Percentiles rank a stretch among this genome's conserved stretches.
phyloP scores from a whole-genome alignment of 2,113 vertebrate genomes.

The Numida meleagris region DNA sequence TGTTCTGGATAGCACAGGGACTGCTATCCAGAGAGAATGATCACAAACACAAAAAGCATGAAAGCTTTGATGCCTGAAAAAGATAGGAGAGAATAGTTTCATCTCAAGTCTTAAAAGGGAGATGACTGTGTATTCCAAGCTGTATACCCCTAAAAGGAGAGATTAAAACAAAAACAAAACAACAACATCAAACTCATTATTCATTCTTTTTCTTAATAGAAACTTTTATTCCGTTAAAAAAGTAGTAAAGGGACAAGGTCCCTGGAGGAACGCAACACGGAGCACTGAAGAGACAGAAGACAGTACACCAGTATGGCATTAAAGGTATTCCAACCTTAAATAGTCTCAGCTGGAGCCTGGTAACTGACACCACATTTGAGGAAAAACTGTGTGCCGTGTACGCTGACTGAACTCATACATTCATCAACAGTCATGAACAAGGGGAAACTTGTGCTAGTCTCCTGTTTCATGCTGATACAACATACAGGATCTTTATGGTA shows the following conservation, averaged over 20 bases:
- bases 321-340: background rate
- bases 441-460: background rate
- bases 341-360: background rate
- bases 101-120: background rate
- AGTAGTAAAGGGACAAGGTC: background rate
- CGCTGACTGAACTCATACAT: background rate
- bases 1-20: background rate
- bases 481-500: background rate
- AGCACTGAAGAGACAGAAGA: background rate
- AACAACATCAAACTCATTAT: background rate
- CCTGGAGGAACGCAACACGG: background rate
- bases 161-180: background rate
- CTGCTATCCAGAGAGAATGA: background rate
- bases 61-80: background rate
- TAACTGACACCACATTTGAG: accelerated
- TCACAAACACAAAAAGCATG: background rate
- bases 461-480: background rate
- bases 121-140: background rate
- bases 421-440: background rate
- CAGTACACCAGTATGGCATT: accelerated
- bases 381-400: background rate
- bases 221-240: background rate
- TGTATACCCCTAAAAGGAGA: background rate
- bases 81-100: background rate
- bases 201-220: background rate